Conservation (phyloP, 2,888 invertebrate genomes). For the Cecidostiba fungosa region DNA sequence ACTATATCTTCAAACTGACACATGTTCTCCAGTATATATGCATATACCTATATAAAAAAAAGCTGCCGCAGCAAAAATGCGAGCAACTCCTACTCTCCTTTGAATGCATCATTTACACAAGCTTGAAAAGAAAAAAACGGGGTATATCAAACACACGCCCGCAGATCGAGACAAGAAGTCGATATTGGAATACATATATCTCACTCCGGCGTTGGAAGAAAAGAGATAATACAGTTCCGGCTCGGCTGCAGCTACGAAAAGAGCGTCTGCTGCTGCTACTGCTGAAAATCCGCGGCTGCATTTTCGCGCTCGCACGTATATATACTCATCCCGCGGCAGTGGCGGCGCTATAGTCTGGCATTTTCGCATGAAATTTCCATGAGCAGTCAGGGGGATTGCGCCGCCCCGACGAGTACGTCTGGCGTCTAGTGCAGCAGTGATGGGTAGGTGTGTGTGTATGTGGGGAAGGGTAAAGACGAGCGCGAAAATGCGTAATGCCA, state of each 20-base stretch:
- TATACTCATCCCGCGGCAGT: background rate
- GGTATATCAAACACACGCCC: background rate
- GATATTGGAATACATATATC: conserved; percentile 7
- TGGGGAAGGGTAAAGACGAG: background rate
- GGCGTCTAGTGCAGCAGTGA: background rate
- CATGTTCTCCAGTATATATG: no score
- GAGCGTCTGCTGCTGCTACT: background rate
- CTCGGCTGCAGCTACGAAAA: background rate
- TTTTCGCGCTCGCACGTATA: background rate
- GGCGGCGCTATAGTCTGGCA: background rate
- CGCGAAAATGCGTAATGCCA: background rate
- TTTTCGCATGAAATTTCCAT: conserved; percentile 19
- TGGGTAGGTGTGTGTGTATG: background rate
- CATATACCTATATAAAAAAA: background rate
- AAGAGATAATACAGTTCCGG: background rate
- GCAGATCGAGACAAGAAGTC: conserved; percentile 18
- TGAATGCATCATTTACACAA: conserved; percentile 1
- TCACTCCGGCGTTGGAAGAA: background rate
- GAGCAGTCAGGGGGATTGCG: conserved; percentile 19
- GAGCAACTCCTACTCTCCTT: background rate
- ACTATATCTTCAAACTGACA: no score
- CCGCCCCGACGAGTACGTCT: background rate
- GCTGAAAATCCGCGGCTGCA: conserved; percentile 9
- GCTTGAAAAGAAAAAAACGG: background rate
- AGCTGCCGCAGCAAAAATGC: background rate